Evolutionary conservation across 2,113 vertebrate species (phyloP).

Genomic region (Paramisgurnus dabryanus): DNA sequence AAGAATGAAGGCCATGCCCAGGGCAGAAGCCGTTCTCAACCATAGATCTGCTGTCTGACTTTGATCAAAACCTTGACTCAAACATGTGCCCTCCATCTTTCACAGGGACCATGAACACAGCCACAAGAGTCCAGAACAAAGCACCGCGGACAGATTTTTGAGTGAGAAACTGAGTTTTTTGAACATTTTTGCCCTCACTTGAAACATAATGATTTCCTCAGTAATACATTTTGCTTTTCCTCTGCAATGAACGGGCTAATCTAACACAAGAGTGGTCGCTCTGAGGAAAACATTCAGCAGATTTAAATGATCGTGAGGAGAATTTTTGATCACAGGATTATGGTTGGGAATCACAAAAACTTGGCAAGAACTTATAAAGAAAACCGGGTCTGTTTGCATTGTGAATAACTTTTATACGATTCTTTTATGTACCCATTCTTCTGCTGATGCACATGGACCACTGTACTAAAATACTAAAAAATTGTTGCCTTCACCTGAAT

Average conservation of each 20-base stretch:
- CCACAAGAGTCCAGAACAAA: conserved; percentile 35
- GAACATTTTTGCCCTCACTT: conserved; percentile 2
- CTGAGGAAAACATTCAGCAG: neutral
- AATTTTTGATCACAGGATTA: neutral
- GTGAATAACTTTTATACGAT: no score
- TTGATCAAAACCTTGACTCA: conserved; percentile 6
- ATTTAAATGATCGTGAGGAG: neutral
- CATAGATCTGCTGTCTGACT: neutral
- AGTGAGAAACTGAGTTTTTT: neutral
- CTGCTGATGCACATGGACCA: no score
- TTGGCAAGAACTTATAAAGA: no score
- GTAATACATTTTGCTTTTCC: neutral
- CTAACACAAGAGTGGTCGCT: neutral
- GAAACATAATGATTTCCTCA: neutral
- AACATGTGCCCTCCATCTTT: conserved; percentile 29
- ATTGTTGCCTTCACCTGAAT: no score
- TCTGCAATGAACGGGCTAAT: neutral
- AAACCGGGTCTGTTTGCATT: no score
- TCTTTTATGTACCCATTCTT: no score
- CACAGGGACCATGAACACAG: conserved; percentile 10
- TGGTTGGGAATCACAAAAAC: no score
- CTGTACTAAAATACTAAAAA: no score
- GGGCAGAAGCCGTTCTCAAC: conserved; percentile 14
- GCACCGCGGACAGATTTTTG: conserved; percentile 26
- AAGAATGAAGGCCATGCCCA: conserved; percentile 30